Base-by-base conservation (phyloP, 1,140 invertebrate genomes). In the Lepidurus arcticus region DNA sequence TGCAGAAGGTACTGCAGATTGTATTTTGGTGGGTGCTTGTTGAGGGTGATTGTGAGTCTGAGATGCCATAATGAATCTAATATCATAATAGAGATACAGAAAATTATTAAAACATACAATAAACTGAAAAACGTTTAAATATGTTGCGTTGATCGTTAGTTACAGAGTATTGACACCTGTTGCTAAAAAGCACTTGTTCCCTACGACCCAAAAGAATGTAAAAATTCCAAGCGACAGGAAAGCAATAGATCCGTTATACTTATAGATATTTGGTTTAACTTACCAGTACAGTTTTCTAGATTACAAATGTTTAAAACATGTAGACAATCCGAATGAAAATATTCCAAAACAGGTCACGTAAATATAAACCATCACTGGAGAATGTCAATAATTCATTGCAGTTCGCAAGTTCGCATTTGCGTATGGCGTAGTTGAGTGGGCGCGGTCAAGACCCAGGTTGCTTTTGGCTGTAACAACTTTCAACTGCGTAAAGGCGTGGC, bases 1-100 rank as follows among this genome's bases (percentile, higher is more conserved):
- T 65, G n/a, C 53, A 65, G 53, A 65, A 65, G 53, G 53, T 65
- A 65, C 21, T 65, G n/a, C 53, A 65, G 53, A 65, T 65, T 65
- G 53, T 65, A 65, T n/a, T 21, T 65, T 65, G 53, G 53, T 65
- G n/a, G 53, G 21, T 65, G 3, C 53, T 65, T 65, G 53, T 21
- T 65, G 53, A 65, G 53, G 53, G 21, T 65, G 53, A 65, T 65
- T 65, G 13, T 65, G 53, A n/a, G 53, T 13, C 21, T 65, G 53
- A 65, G 53, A 21, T 65, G 53, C 53, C 53, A 65, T 65, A 13
- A 3, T 65, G 13, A 65, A 65, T 16, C 53, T 65, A 21, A n/a
- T 11, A 65, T 1, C 4, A n/a, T 7, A 16, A 13, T 4, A 65
- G 21, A 65, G 53, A 65, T 1, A 21, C 1, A 65, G 53, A 1